Conservation (phyloP, 2,888 invertebrate species). For the Rotaria macrura region DNA sequence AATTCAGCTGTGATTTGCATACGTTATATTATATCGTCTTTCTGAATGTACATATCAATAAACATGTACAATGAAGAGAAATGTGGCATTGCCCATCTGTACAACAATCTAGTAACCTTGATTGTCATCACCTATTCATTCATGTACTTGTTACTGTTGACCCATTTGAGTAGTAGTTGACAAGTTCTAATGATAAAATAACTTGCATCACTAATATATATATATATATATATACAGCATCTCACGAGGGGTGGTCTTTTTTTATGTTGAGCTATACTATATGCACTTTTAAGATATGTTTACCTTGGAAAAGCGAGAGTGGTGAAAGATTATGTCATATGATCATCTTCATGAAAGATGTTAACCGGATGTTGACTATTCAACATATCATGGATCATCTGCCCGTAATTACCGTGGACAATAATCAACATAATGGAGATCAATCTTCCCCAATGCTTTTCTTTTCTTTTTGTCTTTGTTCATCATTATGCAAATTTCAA, state of each 20-base stretch:
- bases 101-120: background rate
- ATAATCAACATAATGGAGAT: background rate
- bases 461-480: background rate
- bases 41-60: no score
- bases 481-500: background rate
- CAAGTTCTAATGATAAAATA: no score
- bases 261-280: background rate
- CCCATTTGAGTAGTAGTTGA: background rate
- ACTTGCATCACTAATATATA: background rate
- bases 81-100: background rate
- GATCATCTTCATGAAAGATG: background rate
- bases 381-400: background rate
- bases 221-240: background rate
- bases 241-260: background rate
- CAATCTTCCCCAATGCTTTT: no score
- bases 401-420: background rate
- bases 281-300: background rate
- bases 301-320: background rate
- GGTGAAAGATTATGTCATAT: constrained; percentile 3
- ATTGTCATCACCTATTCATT: background rate
- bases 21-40: no score
- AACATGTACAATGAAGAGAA: background rate
- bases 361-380: background rate
- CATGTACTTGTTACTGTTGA: background rate
- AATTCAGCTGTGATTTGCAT: background rate